Conservation (phyloP, 1,140 invertebrate species). For the Hydropsyche tenuis region DNA sequence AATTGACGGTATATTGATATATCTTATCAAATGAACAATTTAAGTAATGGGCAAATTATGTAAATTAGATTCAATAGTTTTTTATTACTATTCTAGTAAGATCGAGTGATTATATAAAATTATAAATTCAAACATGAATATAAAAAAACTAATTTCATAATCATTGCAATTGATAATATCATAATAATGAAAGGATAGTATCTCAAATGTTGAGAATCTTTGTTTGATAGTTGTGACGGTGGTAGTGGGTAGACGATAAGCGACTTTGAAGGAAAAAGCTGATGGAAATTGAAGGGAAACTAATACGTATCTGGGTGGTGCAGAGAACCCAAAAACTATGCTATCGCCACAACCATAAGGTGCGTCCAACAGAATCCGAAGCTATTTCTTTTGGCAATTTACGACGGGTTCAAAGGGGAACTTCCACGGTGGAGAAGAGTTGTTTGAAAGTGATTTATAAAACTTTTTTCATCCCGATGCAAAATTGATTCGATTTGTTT, state of each 20-base stretch:
- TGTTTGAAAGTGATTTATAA: slow-evolving; percentile 33
- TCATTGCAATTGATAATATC: no score
- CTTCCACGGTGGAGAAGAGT: slow-evolving; percentile 17
- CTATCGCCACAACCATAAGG: slow-evolving; percentile 20
- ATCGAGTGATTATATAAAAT: no score
- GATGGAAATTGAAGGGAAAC: slow-evolving; percentile 21
- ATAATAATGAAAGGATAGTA: no score
- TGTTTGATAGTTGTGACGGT: no score
- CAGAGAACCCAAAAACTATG: slow-evolving; percentile 13
- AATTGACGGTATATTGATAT: no score
- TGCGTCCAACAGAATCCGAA: slow-evolving; percentile 3
- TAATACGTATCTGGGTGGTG: slow-evolving; percentile 9
- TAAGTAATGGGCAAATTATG: no score
- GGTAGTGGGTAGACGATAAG: neutral
- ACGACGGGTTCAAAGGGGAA: slow-evolving; percentile 15
- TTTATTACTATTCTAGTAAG: no score
- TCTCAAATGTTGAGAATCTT: no score
- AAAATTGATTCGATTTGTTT: slow-evolving; percentile 31
- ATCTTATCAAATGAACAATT: no score
- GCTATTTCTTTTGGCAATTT: slow-evolving; percentile 22
- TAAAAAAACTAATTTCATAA: no score
- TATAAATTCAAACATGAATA: no score
- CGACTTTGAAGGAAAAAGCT: slow-evolving; percentile 23
- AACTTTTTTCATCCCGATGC: slow-evolving; percentile 35
- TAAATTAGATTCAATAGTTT: no score